A percentile compares a stretch with the other conserved stretches of the same genome.
Evolutionary conservation across 2,797 vertebrate genomes (phyloP).

Genomic region (Psittacula echo): DNA sequence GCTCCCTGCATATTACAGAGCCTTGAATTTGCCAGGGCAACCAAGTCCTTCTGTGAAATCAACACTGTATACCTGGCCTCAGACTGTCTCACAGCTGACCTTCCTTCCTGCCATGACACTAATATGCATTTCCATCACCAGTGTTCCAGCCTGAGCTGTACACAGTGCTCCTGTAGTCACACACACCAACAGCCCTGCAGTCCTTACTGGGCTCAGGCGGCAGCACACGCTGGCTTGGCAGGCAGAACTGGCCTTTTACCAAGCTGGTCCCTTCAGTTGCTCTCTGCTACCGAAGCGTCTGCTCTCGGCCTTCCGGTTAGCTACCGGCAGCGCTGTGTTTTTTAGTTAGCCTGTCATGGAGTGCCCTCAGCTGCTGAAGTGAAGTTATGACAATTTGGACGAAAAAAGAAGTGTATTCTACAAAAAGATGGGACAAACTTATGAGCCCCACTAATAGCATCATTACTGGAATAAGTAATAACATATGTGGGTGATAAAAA

Average conservation of each 20-base stretch:
- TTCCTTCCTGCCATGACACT: not conserved
- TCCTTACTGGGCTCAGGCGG: rapidly evolving
- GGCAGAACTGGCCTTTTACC: not conserved
- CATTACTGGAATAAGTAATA: rapidly evolving
- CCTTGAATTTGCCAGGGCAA: not conserved
- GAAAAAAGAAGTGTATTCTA: rapidly evolving
- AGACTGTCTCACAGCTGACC: not conserved
- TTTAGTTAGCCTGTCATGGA: not conserved
- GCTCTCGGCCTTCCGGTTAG: too few species aligned
- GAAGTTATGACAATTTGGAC: not conserved
- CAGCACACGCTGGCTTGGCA: not conserved
- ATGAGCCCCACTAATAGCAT: rapidly evolving
- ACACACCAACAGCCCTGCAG: not conserved
- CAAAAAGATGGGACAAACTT: not conserved
- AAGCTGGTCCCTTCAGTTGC: rapidly evolving
- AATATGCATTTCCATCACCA: rapidly evolving
- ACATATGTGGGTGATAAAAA: not conserved
- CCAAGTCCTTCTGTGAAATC: not conserved
- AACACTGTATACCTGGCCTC: not conserved
- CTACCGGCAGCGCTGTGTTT: rapidly evolving
- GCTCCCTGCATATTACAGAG: not conserved
- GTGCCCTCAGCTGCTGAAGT: constrained; percentile 67
- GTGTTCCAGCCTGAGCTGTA: not conserved
- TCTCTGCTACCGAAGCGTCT: not conserved
- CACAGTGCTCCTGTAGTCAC: not conserved